Conservation (phyloP, 2,797 vertebrate species). For the Myotis daubentonii region DNA sequence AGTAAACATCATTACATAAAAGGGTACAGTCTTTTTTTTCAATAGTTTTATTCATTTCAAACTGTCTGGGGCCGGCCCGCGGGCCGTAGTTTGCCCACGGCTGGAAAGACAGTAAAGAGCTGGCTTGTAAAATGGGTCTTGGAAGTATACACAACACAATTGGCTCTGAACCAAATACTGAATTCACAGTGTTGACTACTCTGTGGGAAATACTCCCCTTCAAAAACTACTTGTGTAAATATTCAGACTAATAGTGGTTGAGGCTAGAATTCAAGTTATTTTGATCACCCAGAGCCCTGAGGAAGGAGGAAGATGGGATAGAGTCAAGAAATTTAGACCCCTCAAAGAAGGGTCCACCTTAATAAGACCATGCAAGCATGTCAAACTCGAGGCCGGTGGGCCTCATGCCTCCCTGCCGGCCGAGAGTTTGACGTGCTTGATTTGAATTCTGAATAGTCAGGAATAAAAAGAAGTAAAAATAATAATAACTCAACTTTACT, state of each 20-base stretch:
- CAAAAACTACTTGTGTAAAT: background rate
- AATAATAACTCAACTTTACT: background rate
- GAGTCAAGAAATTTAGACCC: background rate
- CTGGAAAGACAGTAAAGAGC: slow-evolving; percentile 12
- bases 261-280: background rate
- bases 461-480: background rate
- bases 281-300: background rate
- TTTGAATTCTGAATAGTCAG: background rate
- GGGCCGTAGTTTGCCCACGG: too few species aligned
- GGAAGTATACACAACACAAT: background rate
- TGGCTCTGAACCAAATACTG: background rate
- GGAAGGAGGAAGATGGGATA: background rate
- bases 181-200: background rate
- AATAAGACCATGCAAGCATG: background rate
- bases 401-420: too few species aligned
- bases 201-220: background rate
- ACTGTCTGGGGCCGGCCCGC: too few species aligned
- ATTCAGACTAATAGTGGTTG: background rate
- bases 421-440: too few species aligned
- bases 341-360: background rate
- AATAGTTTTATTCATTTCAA: too few species aligned
- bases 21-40: too few species aligned
- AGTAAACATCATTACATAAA: too few species aligned
- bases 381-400: too few species aligned
- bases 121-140: background rate